These are phyloP conservation scores for Arctocebus calabarensis DNA, from an alignment of 2,797 vertebrate genomes.

Conservation along the genomic window DNA sequence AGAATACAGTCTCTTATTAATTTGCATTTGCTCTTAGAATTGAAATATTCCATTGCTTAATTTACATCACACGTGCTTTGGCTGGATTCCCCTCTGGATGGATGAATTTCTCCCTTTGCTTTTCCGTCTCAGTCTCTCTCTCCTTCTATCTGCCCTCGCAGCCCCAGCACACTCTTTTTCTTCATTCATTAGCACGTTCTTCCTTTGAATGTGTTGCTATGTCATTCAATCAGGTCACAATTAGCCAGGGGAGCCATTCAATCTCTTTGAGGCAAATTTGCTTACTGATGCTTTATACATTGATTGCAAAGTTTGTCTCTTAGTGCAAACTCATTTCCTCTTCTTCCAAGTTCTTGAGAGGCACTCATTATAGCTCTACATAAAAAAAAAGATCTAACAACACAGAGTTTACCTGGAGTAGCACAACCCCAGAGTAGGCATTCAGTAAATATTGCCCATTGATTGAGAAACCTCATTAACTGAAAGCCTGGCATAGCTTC, in stretches of 20 bases:
- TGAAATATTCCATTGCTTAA: not conserved
- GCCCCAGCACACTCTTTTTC: not conserved
- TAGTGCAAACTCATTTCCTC: slow-evolving; percentile 32
- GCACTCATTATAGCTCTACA: not conserved
- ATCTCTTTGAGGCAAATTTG: slow-evolving; percentile 47
- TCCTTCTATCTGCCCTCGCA: not conserved
- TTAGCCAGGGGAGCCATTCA: slow-evolving; percentile 54
- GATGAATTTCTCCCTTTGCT: slow-evolving; percentile 19
- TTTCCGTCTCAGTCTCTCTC: not conserved
- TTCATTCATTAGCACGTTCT: slow-evolving; percentile 50
- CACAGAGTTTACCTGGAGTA: not conserved
- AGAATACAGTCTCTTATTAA: slow-evolving; percentile 21
- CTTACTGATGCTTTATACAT: slow-evolving; percentile 25
- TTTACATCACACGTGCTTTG: not conserved
- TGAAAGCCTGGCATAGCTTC: slow-evolving; percentile 15
- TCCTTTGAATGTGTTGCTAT: slow-evolving; percentile 58
- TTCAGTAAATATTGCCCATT: slow-evolving; percentile 25
- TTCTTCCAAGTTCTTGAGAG: slow-evolving; percentile 12
- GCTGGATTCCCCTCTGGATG: not conserved
- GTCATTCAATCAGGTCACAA: slow-evolving; percentile 64
- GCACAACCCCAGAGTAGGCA: not conserved
- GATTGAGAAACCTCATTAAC: slow-evolving; percentile 73
- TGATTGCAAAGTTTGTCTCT: slow-evolving; percentile 59
- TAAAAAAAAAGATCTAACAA: not conserved
- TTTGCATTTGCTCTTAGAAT: slow-evolving; percentile 15